Conservation (phyloP, 2,113 vertebrate species). For the Esox niger region DNA sequence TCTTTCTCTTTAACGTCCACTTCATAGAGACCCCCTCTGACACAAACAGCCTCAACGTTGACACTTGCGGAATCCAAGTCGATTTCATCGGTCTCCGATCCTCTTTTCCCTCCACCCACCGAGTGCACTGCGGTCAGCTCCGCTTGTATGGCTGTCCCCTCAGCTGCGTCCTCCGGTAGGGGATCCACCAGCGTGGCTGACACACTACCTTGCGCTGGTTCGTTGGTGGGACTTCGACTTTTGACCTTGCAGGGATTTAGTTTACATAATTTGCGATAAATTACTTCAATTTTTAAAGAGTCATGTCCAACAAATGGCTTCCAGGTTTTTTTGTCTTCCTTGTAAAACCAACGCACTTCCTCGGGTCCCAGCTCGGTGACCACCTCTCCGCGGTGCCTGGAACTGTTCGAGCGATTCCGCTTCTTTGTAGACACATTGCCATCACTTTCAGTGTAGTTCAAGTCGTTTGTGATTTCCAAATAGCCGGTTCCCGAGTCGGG, state of each 20-base stretch:
- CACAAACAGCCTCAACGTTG: constrained; percentile 85
- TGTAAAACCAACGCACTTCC: constrained; percentile 95
- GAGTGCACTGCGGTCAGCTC: constrained; percentile 13
- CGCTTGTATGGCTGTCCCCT: constrained; percentile 14
- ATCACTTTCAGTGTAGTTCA: constrained; percentile 65
- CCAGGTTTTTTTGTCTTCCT: constrained; percentile 91
- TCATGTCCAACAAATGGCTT: constrained; percentile 94
- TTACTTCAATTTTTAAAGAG: constrained; percentile 88
- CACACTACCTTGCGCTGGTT: constrained; percentile 32
- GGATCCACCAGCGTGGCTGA: constrained; percentile 28
- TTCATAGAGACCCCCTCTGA: constrained; percentile 92
- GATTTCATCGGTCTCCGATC: constrained; percentile 45
- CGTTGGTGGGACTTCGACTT: constrained; percentile 11
- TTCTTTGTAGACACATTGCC: constrained; percentile 68
- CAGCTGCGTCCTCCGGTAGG: constrained; percentile 19
- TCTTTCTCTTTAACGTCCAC: constrained; percentile 86
- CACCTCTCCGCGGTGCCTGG: constrained; percentile 83
- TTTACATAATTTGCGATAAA: constrained; percentile 74
- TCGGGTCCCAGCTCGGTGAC: constrained; percentile 91
- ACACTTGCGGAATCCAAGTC: constrained; percentile 39
- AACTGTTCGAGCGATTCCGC: constrained; percentile 73
- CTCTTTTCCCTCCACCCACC: constrained; percentile 8
- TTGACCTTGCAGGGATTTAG: constrained; percentile 49
- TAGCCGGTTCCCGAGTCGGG: constrained; percentile 41
- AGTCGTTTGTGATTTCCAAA: constrained; percentile 49